Conservation (phyloP, 1,140 invertebrate species). For the Drosophila ironensis region DNA sequence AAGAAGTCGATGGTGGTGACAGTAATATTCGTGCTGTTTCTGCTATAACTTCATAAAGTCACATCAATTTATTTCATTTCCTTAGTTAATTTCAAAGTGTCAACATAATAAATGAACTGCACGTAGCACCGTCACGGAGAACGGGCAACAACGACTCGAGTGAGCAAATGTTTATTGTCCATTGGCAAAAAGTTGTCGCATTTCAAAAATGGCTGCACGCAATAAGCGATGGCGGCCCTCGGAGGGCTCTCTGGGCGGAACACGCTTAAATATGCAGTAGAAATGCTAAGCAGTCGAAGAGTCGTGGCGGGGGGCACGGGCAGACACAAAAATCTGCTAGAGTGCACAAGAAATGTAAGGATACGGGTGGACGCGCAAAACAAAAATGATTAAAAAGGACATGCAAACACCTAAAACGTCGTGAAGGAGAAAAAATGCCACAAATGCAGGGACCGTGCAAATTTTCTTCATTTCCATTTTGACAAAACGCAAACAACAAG, state of each 20-base stretch:
- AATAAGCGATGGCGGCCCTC: slow-evolving; percentile 71
- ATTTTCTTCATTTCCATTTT: slow-evolving; percentile 80
- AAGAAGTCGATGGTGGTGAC: slow-evolving; percentile 2
- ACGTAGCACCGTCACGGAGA: slow-evolving; percentile 53
- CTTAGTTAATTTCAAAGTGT: slow-evolving; percentile 80
- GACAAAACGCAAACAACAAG: slow-evolving; percentile 74
- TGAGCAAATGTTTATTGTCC: slow-evolving; percentile 23
- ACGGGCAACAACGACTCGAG: slow-evolving; percentile 1
- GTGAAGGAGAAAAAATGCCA: slow-evolving; percentile 69
- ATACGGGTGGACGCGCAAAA: slow-evolving; percentile 11
- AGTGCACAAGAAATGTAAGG: slow-evolving; percentile 67
- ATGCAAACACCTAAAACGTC: slow-evolving; percentile 79
- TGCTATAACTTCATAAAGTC: slow-evolving; percentile 76
- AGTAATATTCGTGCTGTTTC: slow-evolving; percentile 43
- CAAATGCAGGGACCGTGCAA: slow-evolving; percentile 78
- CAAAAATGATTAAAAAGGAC: slow-evolving; percentile 78
- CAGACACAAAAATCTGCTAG: slow-evolving; percentile 57
- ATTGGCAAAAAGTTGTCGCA: slow-evolving; percentile 76
- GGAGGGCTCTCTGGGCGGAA: slow-evolving; percentile 71
- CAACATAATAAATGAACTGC: slow-evolving; percentile 80
- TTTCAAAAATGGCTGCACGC: slow-evolving; percentile 79
- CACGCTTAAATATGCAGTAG: slow-evolving; percentile 78
- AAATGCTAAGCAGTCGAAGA: slow-evolving; percentile 41
- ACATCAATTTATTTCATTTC: slow-evolving; percentile 80
- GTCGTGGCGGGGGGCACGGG: slow-evolving; percentile 3